A percentile compares a stretch with the other conserved stretches of the same genome.
Evolutionary conservation across 2,888 invertebrate genomes (phyloP).

Genomic region (Eumacrocentrus americanus): DNA sequence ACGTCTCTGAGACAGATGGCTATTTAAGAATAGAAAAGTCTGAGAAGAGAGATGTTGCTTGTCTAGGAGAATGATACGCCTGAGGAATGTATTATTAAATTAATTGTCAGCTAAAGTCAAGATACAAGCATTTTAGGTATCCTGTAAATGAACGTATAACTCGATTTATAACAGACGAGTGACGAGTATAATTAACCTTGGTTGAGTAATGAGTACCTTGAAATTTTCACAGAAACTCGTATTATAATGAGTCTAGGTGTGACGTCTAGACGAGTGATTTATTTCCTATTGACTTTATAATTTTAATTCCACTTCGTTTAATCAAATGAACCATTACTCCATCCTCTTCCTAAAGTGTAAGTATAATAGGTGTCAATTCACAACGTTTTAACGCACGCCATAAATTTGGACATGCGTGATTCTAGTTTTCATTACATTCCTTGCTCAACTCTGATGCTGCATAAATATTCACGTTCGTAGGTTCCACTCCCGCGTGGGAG

Average conservation of each 20-base stretch:
- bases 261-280: no score
- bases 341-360: neutral
- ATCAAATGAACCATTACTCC: neutral
- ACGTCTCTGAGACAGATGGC: slow-evolving; percentile 20
- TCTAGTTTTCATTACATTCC: slow-evolving; percentile 32
- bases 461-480: slow-evolving; percentile 37
- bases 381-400: neutral
- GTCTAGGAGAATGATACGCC: slow-evolving; percentile 26
- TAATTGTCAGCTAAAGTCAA: slow-evolving; percentile 36
- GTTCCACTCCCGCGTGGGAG: no score
- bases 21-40: neutral
- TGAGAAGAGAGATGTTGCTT: neutral
- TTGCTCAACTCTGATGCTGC: slow-evolving; percentile 31
- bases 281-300: no score
- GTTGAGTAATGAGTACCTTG: no score
- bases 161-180: no score
- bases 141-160: no score
- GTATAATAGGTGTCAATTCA: neutral
- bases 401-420: slow-evolving; percentile 13
- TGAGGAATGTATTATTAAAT: slow-evolving; percentile 38
- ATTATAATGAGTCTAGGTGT: no score
- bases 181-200: no score
- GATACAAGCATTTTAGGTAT: no score
- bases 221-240: no score
- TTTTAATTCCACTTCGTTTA: no score